These are phyloP conservation scores for Epinotia demarniana DNA, from an alignment of 2,888 invertebrate species.

Conservation along the genomic window DNA sequence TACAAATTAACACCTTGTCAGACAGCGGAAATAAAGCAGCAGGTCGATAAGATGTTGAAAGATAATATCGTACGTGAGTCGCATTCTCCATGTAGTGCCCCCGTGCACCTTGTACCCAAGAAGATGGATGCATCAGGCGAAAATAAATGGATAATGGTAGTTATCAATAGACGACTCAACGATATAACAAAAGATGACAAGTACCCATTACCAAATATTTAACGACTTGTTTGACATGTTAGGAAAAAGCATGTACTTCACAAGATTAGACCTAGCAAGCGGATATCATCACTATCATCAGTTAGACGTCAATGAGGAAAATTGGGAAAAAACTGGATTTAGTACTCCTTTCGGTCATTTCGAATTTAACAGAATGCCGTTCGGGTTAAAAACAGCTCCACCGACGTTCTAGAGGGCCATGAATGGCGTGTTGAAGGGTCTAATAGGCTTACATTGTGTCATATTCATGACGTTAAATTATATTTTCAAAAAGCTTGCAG, in stretches of 20 bases:
- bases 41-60: too few species aligned
- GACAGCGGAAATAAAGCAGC: too few species aligned
- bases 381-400: background rate
- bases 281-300: constrained; percentile 11
- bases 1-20: too few species aligned
- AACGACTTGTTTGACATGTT: constrained; percentile 50
- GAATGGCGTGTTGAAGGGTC: background rate
- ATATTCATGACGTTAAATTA: constrained; percentile 7
- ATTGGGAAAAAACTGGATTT: background rate
- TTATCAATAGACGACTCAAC: constrained; percentile 50
- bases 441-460: background rate
- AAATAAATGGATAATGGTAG: too few species aligned
- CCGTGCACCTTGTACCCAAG: too few species aligned
- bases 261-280: background rate
- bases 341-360: background rate
- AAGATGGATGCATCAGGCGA: too few species aligned
- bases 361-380: background rate
- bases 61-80: too few species aligned
- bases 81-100: too few species aligned
- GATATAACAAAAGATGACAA: constrained; percentile 31
- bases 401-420: background rate
- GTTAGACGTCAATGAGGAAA: background rate
- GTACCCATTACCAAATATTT: constrained; percentile 51
- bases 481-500: background rate
- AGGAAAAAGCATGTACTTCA: constrained; percentile 6